A percentile compares a stretch with the other conserved stretches of the same genome.
Conservation (phyloP, 2,888 invertebrate species). For the Scaptomyza parva region DNA sequence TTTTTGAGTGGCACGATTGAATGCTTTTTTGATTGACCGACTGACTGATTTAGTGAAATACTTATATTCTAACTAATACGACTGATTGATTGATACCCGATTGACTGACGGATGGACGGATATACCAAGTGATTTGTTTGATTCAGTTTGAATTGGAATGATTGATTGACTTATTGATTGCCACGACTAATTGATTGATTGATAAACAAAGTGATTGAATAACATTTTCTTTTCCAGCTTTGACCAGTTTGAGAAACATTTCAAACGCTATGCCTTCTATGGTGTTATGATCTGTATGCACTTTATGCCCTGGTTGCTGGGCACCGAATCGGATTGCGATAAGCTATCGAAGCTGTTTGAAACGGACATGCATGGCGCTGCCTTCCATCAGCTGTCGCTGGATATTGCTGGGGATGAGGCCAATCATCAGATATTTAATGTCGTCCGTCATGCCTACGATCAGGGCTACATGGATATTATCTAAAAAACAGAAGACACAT, state of each 20-base stretch:
- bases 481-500: background rate
- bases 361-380: slow-evolving; percentile 76
- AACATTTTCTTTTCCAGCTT: slow-evolving; percentile 64
- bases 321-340: slow-evolving; percentile 74
- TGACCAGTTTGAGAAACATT: slow-evolving; percentile 79
- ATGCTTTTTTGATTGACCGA: background rate
- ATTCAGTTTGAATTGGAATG: too few species aligned
- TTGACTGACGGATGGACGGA: too few species aligned
- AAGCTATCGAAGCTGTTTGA: slow-evolving; percentile 77
- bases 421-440: slow-evolving; percentile 74
- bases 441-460: slow-evolving; percentile 80
- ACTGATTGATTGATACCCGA: too few species aligned
- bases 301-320: slow-evolving; percentile 82
- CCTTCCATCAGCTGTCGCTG: slow-evolving; percentile 75
- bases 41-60: too few species aligned
- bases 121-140: too few species aligned
- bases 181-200: too few species aligned
- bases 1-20: too few species aligned
- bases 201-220: too few species aligned
- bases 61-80: too few species aligned
- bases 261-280: slow-evolving; percentile 82
- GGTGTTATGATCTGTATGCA: slow-evolving; percentile 82
- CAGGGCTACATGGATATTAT: slow-evolving; percentile 81
- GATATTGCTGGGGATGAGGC: slow-evolving; percentile 80
- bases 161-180: too few species aligned